Evolutionary conservation across 2,888 invertebrate genomes (phyloP).

Genomic region (Romanomermis culicivorax): DNA sequence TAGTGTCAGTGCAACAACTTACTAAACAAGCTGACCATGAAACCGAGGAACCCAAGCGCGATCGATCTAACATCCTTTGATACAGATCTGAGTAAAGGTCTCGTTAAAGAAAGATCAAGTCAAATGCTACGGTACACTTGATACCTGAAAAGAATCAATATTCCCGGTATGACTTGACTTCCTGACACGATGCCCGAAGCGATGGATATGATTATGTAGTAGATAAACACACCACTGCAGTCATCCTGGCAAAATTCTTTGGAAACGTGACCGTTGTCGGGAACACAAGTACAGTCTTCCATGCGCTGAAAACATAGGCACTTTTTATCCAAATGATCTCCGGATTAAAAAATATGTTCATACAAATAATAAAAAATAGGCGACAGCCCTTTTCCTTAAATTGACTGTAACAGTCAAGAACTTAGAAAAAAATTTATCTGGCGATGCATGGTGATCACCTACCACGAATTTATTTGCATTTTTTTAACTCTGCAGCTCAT

Average conservation of each 20-base stretch:
- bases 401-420: too few species aligned
- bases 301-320: too few species aligned
- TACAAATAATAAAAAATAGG: too few species aligned
- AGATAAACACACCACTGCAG: constrained; percentile 14
- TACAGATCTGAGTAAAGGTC: constrained; percentile 5
- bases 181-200: constrained; percentile 25
- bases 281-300: too few species aligned
- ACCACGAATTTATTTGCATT: too few species aligned
- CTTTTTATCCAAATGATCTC: too few species aligned
- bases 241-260: constrained; percentile 10
- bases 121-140: background rate
- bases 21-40: constrained; percentile 24
- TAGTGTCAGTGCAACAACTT: background rate
- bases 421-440: too few species aligned
- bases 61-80: constrained; percentile 6
- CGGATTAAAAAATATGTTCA: too few species aligned
- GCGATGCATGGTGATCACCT: too few species aligned
- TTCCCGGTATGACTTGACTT: constrained; percentile 24
- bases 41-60: constrained; percentile 9
- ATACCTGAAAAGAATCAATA: constrained; percentile 24
- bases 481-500: too few species aligned
- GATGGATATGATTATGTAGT: constrained; percentile 12
- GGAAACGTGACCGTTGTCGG: constrained; percentile 8
- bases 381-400: too few species aligned
- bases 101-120: background rate